phyloP scores from a whole-genome alignment of 2,888 invertebrate genomes.

The Ectemnius lituratus region DNA sequence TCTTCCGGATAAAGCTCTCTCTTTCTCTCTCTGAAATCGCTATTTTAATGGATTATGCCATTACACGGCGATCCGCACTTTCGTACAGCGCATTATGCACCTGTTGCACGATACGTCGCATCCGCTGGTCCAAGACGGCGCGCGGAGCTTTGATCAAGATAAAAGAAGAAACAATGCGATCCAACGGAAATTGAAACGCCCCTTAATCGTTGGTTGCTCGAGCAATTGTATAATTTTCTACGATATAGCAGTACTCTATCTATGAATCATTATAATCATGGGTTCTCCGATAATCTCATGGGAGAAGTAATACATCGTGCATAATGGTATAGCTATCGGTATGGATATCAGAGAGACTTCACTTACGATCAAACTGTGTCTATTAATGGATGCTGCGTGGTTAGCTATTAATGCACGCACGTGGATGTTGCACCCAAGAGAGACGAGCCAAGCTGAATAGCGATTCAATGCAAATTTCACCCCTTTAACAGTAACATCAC shows the following conservation, averaged over 20 bases:
- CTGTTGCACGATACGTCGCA: constrained; percentile 35
- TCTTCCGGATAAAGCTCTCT: constrained; percentile 14
- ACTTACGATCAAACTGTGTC: too few species aligned
- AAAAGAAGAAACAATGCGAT: constrained; percentile 26
- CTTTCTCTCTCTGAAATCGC: neutral
- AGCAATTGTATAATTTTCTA: too few species aligned
- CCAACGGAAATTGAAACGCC: constrained; percentile 19
- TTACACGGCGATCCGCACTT: neutral
- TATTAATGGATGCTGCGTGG: too few species aligned
- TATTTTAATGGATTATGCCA: constrained; percentile 21
- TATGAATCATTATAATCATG: too few species aligned
- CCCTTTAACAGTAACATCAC: neutral
- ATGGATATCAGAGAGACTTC: too few species aligned
- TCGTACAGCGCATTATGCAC: constrained; percentile 34
- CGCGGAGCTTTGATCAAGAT: constrained; percentile 22
- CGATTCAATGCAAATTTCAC: constrained; percentile 2
- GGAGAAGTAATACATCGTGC: too few species aligned
- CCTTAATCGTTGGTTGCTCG: too few species aligned
- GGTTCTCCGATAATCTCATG: too few species aligned
- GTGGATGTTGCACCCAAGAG: too few species aligned
- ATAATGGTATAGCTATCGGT: too few species aligned
- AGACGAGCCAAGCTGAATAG: neutral
- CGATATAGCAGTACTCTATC: too few species aligned
- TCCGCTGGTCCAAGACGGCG: neutral
- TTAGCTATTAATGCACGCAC: too few species aligned